A percentile compares a stretch with the other conserved stretches of the same genome.
Conservation (phyloP, 1,140 invertebrate species). For the Drosophila rhopaloa region DNA sequence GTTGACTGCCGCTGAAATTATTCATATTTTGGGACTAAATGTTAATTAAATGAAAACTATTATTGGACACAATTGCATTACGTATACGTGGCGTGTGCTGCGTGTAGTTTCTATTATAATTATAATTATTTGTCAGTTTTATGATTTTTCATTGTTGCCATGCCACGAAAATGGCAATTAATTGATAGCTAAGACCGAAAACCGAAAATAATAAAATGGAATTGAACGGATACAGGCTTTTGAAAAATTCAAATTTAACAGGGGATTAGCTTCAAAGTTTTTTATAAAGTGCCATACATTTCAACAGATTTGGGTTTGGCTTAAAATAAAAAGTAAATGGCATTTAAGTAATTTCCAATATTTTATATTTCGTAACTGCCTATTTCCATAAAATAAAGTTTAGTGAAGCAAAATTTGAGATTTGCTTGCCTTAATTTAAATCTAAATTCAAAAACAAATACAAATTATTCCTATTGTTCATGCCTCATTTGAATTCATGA, state of each 20-base stretch:
- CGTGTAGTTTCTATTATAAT: constrained; percentile 33
- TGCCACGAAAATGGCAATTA: constrained; percentile 50
- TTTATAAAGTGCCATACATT: too few relatives aligned
- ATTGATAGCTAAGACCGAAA: constrained; percentile 52
- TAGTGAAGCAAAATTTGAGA: too few relatives aligned
- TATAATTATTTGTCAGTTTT: constrained; percentile 34
- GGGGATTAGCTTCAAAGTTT: neutral
- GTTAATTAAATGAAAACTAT: constrained; percentile 74
- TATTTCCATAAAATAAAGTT: too few relatives aligned
- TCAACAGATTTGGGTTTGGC: too few relatives aligned
- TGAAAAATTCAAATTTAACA: constrained; percentile 12
- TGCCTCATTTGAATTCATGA: constrained; percentile 23
- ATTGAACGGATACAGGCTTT: neutral
- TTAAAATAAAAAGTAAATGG: too few relatives aligned
- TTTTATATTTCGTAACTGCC: too few relatives aligned
- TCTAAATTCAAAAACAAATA: too few relatives aligned
- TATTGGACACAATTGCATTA: constrained; percentile 55
- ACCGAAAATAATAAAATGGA: neutral
- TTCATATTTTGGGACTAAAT: constrained; percentile 67
- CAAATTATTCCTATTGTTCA: too few relatives aligned
- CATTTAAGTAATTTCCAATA: too few relatives aligned
- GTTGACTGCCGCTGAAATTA: constrained; percentile 48
- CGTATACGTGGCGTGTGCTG: constrained; percentile 26
- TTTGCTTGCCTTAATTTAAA: too few relatives aligned
- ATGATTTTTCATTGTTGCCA: constrained; percentile 55